Base-by-base conservation (phyloP, 2,113 vertebrate species). In the Chamaetylas fuelleborni region DNA sequence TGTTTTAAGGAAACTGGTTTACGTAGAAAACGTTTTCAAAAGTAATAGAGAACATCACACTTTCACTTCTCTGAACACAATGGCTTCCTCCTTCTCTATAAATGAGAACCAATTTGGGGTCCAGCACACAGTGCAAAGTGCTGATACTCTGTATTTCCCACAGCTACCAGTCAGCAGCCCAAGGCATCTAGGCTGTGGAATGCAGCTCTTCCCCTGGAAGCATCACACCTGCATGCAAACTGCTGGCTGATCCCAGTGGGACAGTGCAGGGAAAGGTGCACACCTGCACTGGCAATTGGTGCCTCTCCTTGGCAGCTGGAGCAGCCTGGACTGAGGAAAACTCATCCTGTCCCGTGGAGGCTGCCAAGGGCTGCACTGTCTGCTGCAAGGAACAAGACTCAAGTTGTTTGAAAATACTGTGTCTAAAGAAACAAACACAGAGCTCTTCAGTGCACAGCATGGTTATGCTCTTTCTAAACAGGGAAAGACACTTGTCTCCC, bases 61-160 rank as follows among this genome's bases (percentile, higher is more conserved):
- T 95, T 86, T 95, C 76, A 73, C 36, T 94, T 93, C 95, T 83
- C 91, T 57, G 80, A 86, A 83, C 19, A 20, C 42, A n/a, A 54
- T 29, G 34, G 38, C 60, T 93, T 95, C 81, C 72, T 77, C 83
- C 83, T 88, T 95, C 47, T 26, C 45, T 9, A 6, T 14, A 38
- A 88, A 20, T 33, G 19, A 65, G 31, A 72, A 38, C 26, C 29
- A 33, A 4, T 53, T 4, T 29, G n/a, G 47, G 33, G 5, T 23
- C 54, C 20, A 45, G 86, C 54, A 33, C 36, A 45, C 7, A 9
- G 40, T 17, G 28, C 36, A 54, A 66, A 62, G 18, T 11, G 23
- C 73, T 71, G 60, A 47, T n/a, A 14, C 20, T 69, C 57, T 16
- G 19, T n/a, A 3, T 47, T 88, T 81, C 25, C 47, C 40, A 10